phyloP scores from a whole-genome alignment of 2,113 vertebrate genomes.

The Herpailurus yagouaroundi region DNA sequence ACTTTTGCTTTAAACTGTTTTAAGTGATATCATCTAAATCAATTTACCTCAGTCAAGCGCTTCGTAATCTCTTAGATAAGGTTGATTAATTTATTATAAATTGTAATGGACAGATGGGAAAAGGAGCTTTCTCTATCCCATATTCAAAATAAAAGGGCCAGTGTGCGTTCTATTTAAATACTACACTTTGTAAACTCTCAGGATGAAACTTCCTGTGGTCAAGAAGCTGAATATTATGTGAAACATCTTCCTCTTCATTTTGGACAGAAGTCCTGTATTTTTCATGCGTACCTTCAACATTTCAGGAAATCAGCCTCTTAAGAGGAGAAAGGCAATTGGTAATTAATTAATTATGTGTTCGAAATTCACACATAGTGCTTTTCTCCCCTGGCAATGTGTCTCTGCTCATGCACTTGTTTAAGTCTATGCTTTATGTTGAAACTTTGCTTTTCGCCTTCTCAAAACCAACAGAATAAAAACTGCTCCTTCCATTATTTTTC shows the following conservation, averaged over 20 bases:
- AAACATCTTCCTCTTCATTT: conserved; percentile 71
- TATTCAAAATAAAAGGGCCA: conserved; percentile 51
- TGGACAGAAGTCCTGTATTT: conserved; percentile 45
- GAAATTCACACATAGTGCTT: background rate
- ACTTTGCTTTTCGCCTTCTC: conserved; percentile 51
- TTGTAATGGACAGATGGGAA: conserved; percentile 46
- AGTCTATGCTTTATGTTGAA: conserved; percentile 3
- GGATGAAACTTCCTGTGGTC: conserved; percentile 45
- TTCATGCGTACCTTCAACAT: conserved; percentile 70
- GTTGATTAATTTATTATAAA: conserved; percentile 31
- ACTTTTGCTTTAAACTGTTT: conserved; percentile 71
- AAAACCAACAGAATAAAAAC: conserved; percentile 61
- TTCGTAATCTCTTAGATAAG: conserved; percentile 56
- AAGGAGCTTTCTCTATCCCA: background rate
- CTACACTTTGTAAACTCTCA: conserved; percentile 55
- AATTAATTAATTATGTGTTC: conserved; percentile 47
- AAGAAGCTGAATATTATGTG: conserved; percentile 46
- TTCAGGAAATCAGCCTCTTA: conserved; percentile 74
- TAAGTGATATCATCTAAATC: conserved; percentile 60
- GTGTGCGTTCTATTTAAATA: background rate
- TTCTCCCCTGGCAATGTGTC: conserved; percentile 26
- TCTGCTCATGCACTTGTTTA: conserved; percentile 46
- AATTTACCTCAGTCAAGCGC: conserved; percentile 58
- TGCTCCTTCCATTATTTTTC: conserved; percentile 46
- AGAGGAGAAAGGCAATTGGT: conserved; percentile 65